These are phyloP conservation scores for Raja brachyura DNA, from an alignment of 2,113 vertebrate species.

Conservation along the genomic window DNA sequence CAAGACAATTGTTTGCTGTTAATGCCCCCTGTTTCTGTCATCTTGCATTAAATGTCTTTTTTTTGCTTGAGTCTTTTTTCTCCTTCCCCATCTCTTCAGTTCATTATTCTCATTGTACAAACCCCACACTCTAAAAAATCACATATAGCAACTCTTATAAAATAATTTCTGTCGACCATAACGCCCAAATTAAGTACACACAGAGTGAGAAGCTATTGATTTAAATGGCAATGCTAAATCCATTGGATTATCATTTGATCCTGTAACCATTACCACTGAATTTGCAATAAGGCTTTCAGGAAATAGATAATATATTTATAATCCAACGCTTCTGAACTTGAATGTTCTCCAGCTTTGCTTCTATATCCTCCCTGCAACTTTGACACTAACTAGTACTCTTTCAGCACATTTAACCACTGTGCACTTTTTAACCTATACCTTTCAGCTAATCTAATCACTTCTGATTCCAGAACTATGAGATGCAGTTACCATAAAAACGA, in stretches of 20 bases:
- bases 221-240: neutral
- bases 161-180: neutral
- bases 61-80: neutral
- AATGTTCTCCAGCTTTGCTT: neutral
- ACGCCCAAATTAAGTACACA: no score
- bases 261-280: neutral
- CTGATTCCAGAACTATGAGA: neutral
- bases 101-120: neutral
- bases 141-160: neutral
- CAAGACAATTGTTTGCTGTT: neutral
- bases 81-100: neutral
- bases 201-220: neutral
- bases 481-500: neutral
- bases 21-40: neutral
- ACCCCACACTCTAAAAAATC: neutral
- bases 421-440: neutral
- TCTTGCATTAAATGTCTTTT: neutral
- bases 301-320: neutral
- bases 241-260: neutral
- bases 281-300: no score
- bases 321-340: neutral
- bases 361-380: neutral
- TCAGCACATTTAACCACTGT: neutral
- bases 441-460: neutral
- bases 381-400: neutral